Evolutionary conservation across 2,888 invertebrate species (phyloP).

Genomic region (Drosophila subsilvestris): DNA sequence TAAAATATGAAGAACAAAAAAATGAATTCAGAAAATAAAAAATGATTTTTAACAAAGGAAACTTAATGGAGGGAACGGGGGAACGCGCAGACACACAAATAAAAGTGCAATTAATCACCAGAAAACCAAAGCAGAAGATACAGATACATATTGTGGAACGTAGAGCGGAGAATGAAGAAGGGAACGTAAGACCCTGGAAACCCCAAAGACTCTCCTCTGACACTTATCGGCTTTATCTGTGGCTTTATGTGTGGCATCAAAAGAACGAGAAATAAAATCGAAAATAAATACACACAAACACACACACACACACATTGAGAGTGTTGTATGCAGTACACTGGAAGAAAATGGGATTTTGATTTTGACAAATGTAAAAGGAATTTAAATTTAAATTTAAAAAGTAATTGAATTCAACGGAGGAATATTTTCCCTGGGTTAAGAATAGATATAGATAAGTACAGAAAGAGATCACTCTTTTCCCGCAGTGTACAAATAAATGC

Average conservation of each 20-base stretch:
- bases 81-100: slow-evolving; percentile 45
- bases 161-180: slow-evolving; percentile 2
- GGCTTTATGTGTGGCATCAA: slow-evolving; percentile 43
- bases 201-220: slow-evolving; percentile 62
- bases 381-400: too few species aligned
- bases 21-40: slow-evolving; percentile 37
- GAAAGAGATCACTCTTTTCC: background rate
- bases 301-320: background rate
- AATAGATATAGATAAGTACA: too few species aligned
- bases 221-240: slow-evolving; percentile 76
- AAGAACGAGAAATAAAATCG: slow-evolving; percentile 25
- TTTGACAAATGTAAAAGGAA: too few species aligned
- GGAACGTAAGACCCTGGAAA: slow-evolving; percentile 16
- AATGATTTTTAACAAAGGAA: slow-evolving; percentile 44
- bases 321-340: background rate
- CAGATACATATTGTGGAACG: too few species aligned
- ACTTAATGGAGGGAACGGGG: background rate
- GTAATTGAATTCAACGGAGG: too few species aligned
- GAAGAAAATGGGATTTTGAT: too few species aligned
- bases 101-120: slow-evolving; percentile 62
- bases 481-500: slow-evolving; percentile 56
- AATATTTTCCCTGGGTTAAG: too few species aligned
- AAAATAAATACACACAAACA: slow-evolving; percentile 19
- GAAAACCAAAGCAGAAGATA: slow-evolving; percentile 20
- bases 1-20: slow-evolving; percentile 62